Percentiles rank a stretch among this genome's conserved stretches.
These are phyloP conservation scores for Centropus unirufus DNA, from an alignment of 2,113 vertebrate species.

Conservation along the genomic window DNA sequence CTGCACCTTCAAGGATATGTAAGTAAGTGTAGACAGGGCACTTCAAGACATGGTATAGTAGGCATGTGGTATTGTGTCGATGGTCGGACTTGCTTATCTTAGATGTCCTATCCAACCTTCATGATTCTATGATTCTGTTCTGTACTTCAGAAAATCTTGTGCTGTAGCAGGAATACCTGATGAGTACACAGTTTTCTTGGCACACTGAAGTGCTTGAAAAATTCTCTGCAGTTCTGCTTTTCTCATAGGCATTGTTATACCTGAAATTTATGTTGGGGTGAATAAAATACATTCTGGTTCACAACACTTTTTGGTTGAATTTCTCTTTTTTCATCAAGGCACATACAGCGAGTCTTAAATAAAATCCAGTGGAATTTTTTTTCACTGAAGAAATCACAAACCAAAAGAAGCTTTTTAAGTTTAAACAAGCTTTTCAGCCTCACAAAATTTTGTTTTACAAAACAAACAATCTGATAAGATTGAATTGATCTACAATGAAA, in stretches of 20 bases:
- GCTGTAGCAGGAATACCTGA: neutral
- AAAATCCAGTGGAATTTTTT: neutral
- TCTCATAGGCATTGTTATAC: conserved; percentile 34
- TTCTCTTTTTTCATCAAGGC: neutral
- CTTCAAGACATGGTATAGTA: no score
- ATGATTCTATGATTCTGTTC: no score
- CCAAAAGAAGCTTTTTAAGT: neutral
- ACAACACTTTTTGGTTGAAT: neutral
- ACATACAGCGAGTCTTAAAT: neutral
- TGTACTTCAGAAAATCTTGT: neutral
- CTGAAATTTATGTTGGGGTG: neutral
- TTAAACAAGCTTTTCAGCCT: conserved; percentile 2
- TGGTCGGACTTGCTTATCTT: neutral
- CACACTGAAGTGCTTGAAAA: neutral
- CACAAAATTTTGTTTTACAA: conserved; percentile 10
- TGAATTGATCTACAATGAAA: neutral
- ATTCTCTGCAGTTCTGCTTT: neutral
- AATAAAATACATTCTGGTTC: conserved; percentile 19
- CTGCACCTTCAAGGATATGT: neutral
- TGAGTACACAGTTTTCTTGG: neutral
- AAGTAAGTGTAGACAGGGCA: no score
- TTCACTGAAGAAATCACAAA: neutral
- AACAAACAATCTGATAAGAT: conserved; percentile 12
- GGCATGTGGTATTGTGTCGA: no score
- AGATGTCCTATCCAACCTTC: no score